phyloP scores from a whole-genome alignment of 2,113 vertebrate species.

The Corythaixoides concolor region DNA sequence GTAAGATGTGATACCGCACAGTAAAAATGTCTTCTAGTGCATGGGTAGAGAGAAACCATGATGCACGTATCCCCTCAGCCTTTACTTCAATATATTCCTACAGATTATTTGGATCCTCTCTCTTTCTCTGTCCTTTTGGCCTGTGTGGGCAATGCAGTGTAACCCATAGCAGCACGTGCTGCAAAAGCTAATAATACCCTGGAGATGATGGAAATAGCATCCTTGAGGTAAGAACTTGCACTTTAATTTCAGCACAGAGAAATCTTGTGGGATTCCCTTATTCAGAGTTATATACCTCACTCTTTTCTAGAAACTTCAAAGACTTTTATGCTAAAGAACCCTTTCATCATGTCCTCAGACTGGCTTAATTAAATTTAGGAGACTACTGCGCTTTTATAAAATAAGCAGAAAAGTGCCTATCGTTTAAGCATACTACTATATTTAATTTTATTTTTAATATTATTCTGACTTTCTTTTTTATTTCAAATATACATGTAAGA shows the following conservation, averaged over 20 bases:
- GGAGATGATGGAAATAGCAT: conserved; percentile 48
- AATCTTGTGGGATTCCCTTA: conserved; percentile 60
- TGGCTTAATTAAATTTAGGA: conserved; percentile 56
- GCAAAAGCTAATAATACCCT: conserved; percentile 41
- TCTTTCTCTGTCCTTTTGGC: conserved; percentile 34
- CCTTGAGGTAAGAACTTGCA: conserved; percentile 38
- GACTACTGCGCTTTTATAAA: neutral
- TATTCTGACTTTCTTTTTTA: neutral
- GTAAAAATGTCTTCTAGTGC: neutral
- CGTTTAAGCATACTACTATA: neutral
- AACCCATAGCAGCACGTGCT: conserved; percentile 7
- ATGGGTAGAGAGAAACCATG: neutral
- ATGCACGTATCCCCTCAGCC: neutral
- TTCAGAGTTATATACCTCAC: conserved; percentile 39
- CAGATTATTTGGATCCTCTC: neutral
- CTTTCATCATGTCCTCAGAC: conserved; percentile 47
- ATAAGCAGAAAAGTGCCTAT: neutral
- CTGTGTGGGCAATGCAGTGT: conserved; percentile 17
- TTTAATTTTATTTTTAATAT: conserved; percentile 29
- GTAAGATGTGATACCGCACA: neutral
- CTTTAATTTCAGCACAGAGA: conserved; percentile 52
- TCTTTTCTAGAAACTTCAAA: conserved; percentile 63
- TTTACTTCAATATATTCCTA: neutral
- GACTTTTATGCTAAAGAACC: conserved; percentile 38
- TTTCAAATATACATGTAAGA: neutral